Base-by-base conservation (phyloP, 53 echinoderm and acorn worm species). In the Holothuria leucospilota region DNA sequence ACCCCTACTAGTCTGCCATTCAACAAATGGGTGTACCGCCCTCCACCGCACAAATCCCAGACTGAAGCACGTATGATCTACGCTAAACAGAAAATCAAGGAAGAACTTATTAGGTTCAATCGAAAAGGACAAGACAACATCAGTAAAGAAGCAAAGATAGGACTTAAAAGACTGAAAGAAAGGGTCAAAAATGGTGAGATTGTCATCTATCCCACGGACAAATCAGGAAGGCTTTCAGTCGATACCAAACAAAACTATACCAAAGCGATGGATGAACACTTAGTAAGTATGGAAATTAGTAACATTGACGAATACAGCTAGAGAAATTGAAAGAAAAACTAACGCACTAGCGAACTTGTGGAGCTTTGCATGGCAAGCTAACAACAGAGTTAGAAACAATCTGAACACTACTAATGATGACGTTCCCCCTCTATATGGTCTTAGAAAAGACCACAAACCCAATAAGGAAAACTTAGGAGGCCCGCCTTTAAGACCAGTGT, bases 361-460 rank as follows among this genome's bases (percentile, higher is more conserved):
- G 51, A 78, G 78, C 58, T 20, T 46, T 78, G 25, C 49, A 27
- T 78, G 59, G 78, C n/a, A 78, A 20, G 78, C 78, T 53, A 78
- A 53, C 8, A 53, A 78, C 59, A 69, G 85, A 13, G 70, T 72
- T 14, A 68, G 85, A 85, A 70, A 85, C 27, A 71, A 72, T 29
- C 39, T 84, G 3, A 40, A 66, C 39, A 39, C 84, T 64, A 34
- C 4, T 20, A 72, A 72, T 29, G 71, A 85, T 71, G 72, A 85
- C 18, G 85, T 85, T 71, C 85, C 85, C 1, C 85, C 85, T 7
- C 29, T 71, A 9, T 85, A 53, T 49, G 85, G 72, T 28, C 28
- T 85, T 5, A 85, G 85, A 27, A 85, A 85, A 85, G 85, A 85
- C n/a, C n/a, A n/a, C n/a, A n/a, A n/a, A n/a, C n/a, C n/a, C n/a